Base-by-base conservation (phyloP, 2,888 invertebrate genomes). In the Pristionchus mayeri region DNA sequence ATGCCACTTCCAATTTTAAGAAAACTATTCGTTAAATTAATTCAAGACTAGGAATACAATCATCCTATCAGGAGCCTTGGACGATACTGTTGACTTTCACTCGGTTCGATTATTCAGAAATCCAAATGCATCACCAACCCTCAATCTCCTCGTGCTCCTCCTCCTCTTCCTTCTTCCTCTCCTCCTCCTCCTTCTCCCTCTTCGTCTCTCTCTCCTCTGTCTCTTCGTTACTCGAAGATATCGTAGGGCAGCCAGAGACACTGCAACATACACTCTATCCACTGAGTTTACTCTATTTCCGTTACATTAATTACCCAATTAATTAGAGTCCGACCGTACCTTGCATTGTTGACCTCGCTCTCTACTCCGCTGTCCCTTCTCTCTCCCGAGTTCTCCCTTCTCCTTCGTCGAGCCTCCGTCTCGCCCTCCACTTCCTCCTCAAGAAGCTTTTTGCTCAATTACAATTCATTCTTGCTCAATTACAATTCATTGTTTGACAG, bases 291-390 rank as follows among this genome's bases (percentile, higher is more conserved):
- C n/a, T n/a, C n/a, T n/a, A n/a, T n/a, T n/a, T n/a, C n/a, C n/a
- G 54, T n/a, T 54, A 21, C 54, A 21, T 54, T 13, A 9, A 4
- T n/a, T 63, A 13, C 30, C 34, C 75, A 75, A 75, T 44, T n/a
- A n/a, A n/a, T 30, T 63, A 4, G 30, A 30, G 6, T n/a, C n/a
- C n/a, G 6, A 57, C 57, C 80, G 80, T 80, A 80, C 80, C 80
- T 80, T 4, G 57, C 34, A 34, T 27, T 80, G 13, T 37, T 57
- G 11, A 40, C 80, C 27, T 80, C 80, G 30, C 82, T 82, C 82
- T 82, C 82, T 3, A 82, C 82, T n/a, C 82, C 82, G 48, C 48
- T 48, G 37, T 82, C 82, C 27, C 82, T 50, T 18, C 48, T 48
- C 21, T 82, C 82, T 13, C 48, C 82, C 13, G 48, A 40, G 27